Evolutionary conservation across 23 tunicate species (phyloP).

Genomic region (Ciona savignyi): DNA sequence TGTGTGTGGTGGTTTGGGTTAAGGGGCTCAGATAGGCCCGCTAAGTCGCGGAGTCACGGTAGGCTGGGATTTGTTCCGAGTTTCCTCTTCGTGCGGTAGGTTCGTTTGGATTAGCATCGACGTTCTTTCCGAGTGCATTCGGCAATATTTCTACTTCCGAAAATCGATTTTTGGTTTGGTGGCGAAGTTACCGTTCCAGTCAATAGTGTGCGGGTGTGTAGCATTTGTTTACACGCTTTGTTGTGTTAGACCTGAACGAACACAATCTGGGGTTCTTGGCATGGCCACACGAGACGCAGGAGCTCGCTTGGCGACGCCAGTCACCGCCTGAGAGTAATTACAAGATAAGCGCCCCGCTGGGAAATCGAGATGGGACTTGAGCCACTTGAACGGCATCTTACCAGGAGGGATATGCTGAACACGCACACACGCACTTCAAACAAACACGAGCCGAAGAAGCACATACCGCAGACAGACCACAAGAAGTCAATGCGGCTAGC

Average conservation of each 20-base stretch:
- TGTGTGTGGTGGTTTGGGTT: neutral
- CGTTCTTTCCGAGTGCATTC: too few species aligned
- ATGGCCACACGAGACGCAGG: neutral
- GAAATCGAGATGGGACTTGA: neutral
- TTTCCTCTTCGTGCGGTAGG: neutral
- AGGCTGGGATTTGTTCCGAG: neutral
- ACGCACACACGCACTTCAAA: conserved; percentile 1
- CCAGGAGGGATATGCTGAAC: neutral
- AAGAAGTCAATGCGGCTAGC: neutral
- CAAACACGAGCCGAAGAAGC: neutral
- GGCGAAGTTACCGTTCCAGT: too few species aligned
- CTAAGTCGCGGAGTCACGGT: neutral
- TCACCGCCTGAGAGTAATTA: conserved; percentile 1
- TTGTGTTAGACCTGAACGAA: too few species aligned
- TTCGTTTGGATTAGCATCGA: neutral
- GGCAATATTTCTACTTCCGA: too few species aligned
- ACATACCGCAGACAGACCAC: neutral
- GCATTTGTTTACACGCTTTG: conserved; percentile 1
- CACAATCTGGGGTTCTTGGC: too few species aligned
- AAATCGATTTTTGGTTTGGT: too few species aligned
- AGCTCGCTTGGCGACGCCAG: neutral
- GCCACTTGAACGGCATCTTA: neutral
- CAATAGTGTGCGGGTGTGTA: too few species aligned
- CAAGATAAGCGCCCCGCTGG: neutral
- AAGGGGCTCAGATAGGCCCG: neutral